Evolutionary conservation across 2,888 invertebrate species (phyloP).

Genomic region (Allolobophora icterica): DNA sequence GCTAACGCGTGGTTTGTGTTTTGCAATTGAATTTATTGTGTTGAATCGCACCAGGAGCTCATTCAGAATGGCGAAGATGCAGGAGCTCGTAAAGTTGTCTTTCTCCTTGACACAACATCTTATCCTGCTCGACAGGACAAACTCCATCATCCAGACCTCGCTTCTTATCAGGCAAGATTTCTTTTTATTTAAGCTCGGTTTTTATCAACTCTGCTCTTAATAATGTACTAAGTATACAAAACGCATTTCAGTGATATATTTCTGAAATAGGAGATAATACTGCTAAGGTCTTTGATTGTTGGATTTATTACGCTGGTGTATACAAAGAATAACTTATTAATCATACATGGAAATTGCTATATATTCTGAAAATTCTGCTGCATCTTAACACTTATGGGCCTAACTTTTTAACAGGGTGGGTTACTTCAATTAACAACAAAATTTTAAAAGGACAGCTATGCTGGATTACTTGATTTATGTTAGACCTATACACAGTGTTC

Average conservation of each 20-base stretch:
- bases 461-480: no score
- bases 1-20: background rate
- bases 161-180: conserved; percentile 29
- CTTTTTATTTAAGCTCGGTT: background rate
- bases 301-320: no score
- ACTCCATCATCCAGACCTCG: conserved; percentile 49
- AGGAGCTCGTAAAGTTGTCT: conserved; percentile 53
- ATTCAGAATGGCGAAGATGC: conserved; percentile 61
- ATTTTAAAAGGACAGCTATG: no score
- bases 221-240: background rate
- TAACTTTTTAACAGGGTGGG: no score
- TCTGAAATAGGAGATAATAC: no score
- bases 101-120: conserved; percentile 54
- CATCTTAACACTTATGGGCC: no score
- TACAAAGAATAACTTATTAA: no score
- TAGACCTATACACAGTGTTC: no score
- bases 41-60: conserved; percentile 51
- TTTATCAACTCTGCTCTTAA: background rate
- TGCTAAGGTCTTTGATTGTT: no score
- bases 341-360: no score
- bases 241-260: background rate
- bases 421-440: no score
- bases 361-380: no score
- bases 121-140: conserved; percentile 47
- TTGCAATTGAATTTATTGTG: background rate